These are phyloP conservation scores for Hemicordylus capensis DNA, from an alignment of 2,113 vertebrate species.

Conservation along the genomic window DNA sequence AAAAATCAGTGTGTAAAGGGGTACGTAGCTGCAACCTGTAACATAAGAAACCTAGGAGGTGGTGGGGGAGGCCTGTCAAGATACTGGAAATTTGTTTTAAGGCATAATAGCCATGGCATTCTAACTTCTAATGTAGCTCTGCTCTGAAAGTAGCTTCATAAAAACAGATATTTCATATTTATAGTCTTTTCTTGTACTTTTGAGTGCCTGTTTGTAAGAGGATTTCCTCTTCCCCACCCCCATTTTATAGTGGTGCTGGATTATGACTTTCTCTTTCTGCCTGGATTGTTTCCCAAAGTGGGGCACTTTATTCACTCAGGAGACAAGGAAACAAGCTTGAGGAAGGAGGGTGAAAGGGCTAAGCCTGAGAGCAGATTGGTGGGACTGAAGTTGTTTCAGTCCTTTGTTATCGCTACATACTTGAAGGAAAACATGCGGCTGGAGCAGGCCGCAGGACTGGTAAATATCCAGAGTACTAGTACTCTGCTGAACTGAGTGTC, in stretches of 20 bases:
- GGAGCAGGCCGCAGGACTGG: not conserved
- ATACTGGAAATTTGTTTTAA: not conserved
- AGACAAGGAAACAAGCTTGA: not conserved
- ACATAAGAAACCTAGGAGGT: not conserved
- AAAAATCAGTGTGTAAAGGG: not conserved
- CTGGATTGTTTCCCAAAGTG: not conserved
- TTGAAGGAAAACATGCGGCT: not conserved
- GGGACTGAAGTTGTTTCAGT: not conserved
- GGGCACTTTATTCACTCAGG: not conserved
- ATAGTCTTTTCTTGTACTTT: not conserved
- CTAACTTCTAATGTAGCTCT: not conserved
- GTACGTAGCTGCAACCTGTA: constrained; percentile 13
- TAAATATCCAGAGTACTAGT: too few species aligned
- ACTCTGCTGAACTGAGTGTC: not conserved
- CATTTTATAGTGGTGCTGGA: not conserved
- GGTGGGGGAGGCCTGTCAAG: not conserved
- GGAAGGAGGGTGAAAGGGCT: not conserved
- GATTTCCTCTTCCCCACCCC: not conserved
- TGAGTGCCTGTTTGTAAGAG: not conserved
- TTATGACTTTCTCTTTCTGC: not conserved
- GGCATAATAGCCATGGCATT: not conserved
- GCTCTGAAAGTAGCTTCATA: not conserved
- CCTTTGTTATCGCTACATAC: too few species aligned
- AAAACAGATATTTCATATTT: not conserved
- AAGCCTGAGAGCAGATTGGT: not conserved